Percentiles rank a stretch among this genome's conserved stretches.
Conservation (phyloP, 2,797 vertebrate genomes). For the Serranus cabrilla region DNA sequence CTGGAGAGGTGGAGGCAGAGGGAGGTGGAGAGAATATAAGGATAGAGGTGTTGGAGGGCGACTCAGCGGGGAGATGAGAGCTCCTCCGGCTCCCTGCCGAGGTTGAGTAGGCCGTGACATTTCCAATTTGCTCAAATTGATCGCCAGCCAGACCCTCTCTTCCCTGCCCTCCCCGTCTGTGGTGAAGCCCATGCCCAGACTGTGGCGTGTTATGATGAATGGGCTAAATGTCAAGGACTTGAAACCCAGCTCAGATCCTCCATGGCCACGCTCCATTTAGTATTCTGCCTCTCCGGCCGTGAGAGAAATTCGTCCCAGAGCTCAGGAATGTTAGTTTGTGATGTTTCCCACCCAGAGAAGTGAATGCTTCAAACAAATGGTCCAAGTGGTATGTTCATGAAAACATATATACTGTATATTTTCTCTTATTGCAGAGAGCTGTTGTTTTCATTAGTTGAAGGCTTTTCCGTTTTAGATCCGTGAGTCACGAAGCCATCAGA, state of each 20-base stretch:
- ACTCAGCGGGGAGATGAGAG: constrained; percentile 78
- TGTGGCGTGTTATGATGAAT: constrained; percentile 82
- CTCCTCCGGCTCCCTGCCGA: constrained; percentile 81
- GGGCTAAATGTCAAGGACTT: constrained; percentile 83
- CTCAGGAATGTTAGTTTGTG: constrained; percentile 51
- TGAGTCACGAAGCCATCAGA: constrained; percentile 42
- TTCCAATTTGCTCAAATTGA: constrained; percentile 87
- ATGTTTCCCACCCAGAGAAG: constrained; percentile 32
- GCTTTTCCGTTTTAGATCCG: constrained; percentile 5
- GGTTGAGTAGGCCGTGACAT: constrained; percentile 86
- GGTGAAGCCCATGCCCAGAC: constrained; percentile 74
- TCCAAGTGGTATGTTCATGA: constrained; percentile 1
- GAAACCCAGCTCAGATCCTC: constrained; percentile 78
- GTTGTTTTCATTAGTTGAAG: constrained; percentile 34
- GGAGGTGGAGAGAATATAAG: constrained; percentile 59
- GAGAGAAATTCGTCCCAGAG: constrained; percentile 52
- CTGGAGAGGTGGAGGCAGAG: constrained; percentile 68
- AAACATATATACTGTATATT: neutral
- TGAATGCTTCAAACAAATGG: constrained; percentile 29
- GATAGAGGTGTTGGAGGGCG: constrained; percentile 68
- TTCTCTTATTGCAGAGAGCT: constrained; percentile 7
- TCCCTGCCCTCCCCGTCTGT: constrained; percentile 70
- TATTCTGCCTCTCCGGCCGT: constrained; percentile 56
- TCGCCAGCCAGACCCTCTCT: constrained; percentile 79
- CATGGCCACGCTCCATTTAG: constrained; percentile 70